phyloP scores from a whole-genome alignment of 2,888 invertebrate genomes.

The Nomada ruficornis region DNA sequence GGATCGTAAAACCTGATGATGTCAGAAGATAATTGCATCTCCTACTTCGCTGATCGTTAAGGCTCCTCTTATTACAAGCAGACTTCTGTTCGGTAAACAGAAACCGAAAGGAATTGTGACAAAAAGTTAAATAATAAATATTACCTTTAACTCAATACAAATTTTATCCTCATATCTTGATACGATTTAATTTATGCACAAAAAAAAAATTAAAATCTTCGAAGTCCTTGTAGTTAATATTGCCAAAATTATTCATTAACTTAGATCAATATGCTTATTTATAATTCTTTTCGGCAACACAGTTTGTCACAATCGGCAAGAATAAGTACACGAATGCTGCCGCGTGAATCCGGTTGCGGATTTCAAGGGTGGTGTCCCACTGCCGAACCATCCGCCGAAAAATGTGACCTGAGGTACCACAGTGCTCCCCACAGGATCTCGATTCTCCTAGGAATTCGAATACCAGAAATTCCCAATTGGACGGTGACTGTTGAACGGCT shows the following conservation, averaged over 20 bases:
- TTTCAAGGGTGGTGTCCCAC: conserved; percentile 58
- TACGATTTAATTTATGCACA: background rate
- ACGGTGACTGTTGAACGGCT: conserved; percentile 10
- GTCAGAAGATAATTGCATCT: background rate
- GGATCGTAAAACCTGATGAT: background rate
- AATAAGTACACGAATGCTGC: conserved; percentile 58
- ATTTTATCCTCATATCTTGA: no score
- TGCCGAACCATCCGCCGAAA: background rate
- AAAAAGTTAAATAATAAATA: background rate
- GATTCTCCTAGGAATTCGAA: conserved; percentile 17
- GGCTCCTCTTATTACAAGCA: background rate
- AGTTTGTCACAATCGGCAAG: background rate
- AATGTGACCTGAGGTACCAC: background rate
- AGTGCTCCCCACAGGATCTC: background rate
- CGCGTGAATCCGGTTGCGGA: conserved; percentile 75
- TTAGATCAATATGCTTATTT: no score
- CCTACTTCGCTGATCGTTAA: background rate
- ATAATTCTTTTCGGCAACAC: no score
- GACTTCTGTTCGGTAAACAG: background rate
- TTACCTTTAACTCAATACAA: background rate
- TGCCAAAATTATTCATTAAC: background rate
- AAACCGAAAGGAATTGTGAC: background rate
- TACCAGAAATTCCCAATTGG: conserved; percentile 30
- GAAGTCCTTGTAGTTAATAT: background rate
- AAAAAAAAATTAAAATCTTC: background rate